Conservation (phyloP, 2,113 vertebrate species). For the Peromyscus leucopus region DNA sequence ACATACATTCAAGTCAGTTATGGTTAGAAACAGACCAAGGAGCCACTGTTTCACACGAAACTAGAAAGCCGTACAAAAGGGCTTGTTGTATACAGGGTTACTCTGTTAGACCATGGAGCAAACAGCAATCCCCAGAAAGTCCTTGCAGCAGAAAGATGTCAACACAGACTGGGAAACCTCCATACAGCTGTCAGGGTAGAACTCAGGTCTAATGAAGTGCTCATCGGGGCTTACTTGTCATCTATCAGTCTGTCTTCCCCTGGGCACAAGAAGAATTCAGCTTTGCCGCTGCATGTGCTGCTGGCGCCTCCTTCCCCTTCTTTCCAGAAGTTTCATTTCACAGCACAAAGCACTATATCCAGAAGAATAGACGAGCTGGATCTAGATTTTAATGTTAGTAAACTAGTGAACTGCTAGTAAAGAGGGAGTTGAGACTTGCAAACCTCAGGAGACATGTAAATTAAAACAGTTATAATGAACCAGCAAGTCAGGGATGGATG, state of each 20-base stretch:
- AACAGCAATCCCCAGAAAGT: conserved; percentile 7
- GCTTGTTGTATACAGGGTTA: not conserved
- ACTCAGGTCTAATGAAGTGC: not conserved
- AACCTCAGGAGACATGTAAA: not conserved
- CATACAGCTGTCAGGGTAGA: not conserved
- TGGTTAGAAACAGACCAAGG: conserved; percentile 2
- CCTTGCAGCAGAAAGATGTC: conserved; percentile 26
- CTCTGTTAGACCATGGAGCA: not conserved
- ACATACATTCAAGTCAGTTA: conserved; percentile 14
- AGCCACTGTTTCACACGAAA: conserved; percentile 37
- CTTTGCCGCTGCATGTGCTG: not conserved
- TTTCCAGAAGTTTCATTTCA: not conserved
- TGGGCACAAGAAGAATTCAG: not conserved
- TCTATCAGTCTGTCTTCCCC: conserved; percentile 7
- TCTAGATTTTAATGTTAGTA: not conserved
- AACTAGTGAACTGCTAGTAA: not conserved
- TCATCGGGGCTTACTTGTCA: not conserved
- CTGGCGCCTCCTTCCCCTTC: not conserved
- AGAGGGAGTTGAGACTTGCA: not conserved
- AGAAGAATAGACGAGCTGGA: not conserved
- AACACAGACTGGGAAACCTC: conserved; percentile 6
- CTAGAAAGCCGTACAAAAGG: not conserved
- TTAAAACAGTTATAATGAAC: conserved; percentile 33
- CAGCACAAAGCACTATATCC: not conserved
- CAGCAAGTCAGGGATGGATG: not conserved